A percentile compares a stretch with the other conserved stretches of the same genome.
Conservation (phyloP, 1,140 invertebrate species). For the Psix sp. region DNA sequence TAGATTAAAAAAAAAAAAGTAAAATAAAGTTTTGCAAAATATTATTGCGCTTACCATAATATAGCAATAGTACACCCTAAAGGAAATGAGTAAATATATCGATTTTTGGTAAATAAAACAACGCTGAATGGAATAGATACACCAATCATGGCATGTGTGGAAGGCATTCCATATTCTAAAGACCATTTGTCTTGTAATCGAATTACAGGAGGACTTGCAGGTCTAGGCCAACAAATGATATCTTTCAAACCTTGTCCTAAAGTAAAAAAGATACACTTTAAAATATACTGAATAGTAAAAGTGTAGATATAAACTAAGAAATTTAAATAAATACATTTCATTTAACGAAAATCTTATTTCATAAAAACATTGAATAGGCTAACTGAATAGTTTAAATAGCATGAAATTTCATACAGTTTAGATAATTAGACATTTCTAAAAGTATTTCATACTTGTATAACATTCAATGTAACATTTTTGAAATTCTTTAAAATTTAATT, state of each 20-base stretch:
- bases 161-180: slow-evolving; percentile 95
- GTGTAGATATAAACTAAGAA: too few species aligned
- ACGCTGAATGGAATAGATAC: slow-evolving; percentile 91
- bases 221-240: slow-evolving; percentile 89
- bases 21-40: too few species aligned
- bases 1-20: neutral
- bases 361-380: too few species aligned
- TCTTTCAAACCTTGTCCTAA: slow-evolving; percentile 92
- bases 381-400: too few species aligned
- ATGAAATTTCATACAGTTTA: too few species aligned
- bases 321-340: too few species aligned
- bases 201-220: slow-evolving; percentile 87
- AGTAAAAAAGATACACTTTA: slow-evolving; percentile 26
- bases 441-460: too few species aligned
- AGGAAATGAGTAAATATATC: slow-evolving; percentile 85
- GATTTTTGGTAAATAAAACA: slow-evolving; percentile 85
- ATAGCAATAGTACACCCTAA: slow-evolving; percentile 78
- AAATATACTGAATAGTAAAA: too few species aligned
- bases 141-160: slow-evolving; percentile 94
- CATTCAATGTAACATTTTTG: too few species aligned
- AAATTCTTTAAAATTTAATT: too few species aligned
- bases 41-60: slow-evolving; percentile 76
- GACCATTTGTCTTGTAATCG: slow-evolving; percentile 91
- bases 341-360: too few species aligned
- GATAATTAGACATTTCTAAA: too few species aligned